phyloP scores from a whole-genome alignment of 2,113 vertebrate genomes.

The Ailuropoda melanoleuca region DNA sequence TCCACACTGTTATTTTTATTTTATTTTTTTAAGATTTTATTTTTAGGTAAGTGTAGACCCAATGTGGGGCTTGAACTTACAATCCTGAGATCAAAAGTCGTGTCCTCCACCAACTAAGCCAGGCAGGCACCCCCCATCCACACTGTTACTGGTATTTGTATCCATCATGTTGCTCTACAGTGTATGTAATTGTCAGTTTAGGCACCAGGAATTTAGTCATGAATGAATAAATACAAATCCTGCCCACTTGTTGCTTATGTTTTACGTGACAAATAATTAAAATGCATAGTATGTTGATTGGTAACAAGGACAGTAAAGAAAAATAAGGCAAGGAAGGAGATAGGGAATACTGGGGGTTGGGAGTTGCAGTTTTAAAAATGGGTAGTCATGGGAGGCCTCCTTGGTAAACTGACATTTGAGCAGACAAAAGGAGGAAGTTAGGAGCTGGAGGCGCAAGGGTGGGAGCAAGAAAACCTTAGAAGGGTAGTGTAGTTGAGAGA shows the following conservation, averaged over 20 bases:
- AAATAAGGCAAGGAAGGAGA: background rate
- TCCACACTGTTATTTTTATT: background rate
- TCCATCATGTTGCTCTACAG: background rate
- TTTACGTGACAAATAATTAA: background rate
- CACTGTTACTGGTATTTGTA: background rate
- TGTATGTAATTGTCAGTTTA: background rate
- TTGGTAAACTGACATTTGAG: background rate
- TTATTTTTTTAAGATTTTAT: background rate
- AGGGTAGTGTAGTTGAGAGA: background rate
- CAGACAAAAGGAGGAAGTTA: background rate
- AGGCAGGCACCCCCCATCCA: background rate
- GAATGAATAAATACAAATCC: background rate
- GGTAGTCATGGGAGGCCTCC: background rate
- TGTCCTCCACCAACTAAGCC: background rate
- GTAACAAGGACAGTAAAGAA: background rate
- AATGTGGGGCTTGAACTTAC: background rate
- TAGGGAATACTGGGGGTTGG: background rate
- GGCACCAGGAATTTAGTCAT: background rate
- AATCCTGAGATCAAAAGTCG: background rate
- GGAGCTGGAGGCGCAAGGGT: background rate
- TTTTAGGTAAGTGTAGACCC: background rate
- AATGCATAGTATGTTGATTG: background rate
- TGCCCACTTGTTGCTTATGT: background rate
- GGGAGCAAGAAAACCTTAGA: background rate
- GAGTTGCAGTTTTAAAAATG: background rate